Percentiles rank a stretch among this genome's conserved stretches.
These are phyloP conservation scores for Campaea margaritaria DNA, from an alignment of 2,888 invertebrate genomes.

Conservation along the genomic window DNA sequence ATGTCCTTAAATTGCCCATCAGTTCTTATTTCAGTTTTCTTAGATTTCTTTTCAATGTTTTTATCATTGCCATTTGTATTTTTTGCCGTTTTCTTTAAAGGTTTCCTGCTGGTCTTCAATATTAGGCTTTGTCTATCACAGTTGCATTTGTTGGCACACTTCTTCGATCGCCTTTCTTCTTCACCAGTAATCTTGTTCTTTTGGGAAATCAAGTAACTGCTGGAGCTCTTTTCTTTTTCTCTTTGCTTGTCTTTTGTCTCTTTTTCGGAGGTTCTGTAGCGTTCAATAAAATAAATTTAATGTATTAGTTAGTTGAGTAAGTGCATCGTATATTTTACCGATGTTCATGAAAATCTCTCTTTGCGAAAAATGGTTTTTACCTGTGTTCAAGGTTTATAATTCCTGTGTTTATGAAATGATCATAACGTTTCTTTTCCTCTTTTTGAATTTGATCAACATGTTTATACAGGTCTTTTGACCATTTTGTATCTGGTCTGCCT, in stretches of 20 bases:
- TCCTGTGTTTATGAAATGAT: conserved; percentile 56
- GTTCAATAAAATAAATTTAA: neutral
- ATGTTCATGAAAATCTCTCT: neutral
- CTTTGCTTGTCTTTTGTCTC: conserved; percentile 13
- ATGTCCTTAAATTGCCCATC: no score
- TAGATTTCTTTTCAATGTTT: neutral
- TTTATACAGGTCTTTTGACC: conserved; percentile 46
- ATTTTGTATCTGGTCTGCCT: conserved; percentile 41
- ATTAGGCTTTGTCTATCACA: conserved; percentile 32
- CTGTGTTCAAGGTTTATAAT: conserved; percentile 42
- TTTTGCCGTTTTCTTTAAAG: conserved; percentile 1
- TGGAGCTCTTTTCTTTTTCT: conserved; percentile 25
- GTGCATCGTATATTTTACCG: neutral
- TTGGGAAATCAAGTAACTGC: conserved; percentile 16
- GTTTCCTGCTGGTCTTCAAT: conserved; percentile 20
- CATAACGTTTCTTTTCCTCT: conserved; percentile 48
- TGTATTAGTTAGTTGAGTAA: neutral
- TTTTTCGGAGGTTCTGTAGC: conserved; percentile 22
- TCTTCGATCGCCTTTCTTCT: conserved; percentile 16
- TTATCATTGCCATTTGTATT: neutral
- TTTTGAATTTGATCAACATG: conserved; percentile 48
- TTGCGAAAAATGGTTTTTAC: no score
- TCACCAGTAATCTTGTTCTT: conserved; percentile 23
- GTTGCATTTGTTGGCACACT: conserved; percentile 27
- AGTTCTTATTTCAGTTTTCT: neutral